A percentile compares a stretch with the other conserved stretches of the same genome.
Conservation (phyloP, 2,113 vertebrate genomes). For the Meleagris gallopavo region DNA sequence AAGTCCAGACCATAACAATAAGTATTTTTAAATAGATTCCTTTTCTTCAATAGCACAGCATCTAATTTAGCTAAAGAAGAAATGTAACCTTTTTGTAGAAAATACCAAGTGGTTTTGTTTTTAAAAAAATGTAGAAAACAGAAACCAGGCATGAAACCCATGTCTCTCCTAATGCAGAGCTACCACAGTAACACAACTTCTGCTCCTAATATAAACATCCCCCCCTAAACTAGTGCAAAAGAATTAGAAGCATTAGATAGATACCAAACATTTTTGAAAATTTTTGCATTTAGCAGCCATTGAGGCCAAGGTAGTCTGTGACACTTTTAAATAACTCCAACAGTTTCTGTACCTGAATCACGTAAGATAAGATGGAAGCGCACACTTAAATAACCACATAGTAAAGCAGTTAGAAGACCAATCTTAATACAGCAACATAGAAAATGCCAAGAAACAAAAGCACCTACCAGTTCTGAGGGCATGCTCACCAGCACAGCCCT, state of each 20-base stretch:
- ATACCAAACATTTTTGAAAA: background rate
- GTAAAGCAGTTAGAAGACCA: background rate
- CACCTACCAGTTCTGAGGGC: background rate
- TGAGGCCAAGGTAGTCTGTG: background rate
- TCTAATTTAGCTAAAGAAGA: background rate
- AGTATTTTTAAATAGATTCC: background rate
- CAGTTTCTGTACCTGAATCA: background rate
- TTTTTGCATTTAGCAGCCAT: background rate
- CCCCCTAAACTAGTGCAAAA: background rate
- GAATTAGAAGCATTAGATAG: background rate
- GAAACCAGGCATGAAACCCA: background rate
- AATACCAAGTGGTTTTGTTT: background rate
- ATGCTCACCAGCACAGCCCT: rapidly evolving
- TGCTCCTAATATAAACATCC: background rate
- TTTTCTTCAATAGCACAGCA: background rate
- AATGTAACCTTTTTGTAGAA: background rate
- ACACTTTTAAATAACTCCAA: background rate
- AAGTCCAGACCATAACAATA: background rate
- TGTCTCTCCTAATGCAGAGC: background rate
- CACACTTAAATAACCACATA: rapidly evolving
- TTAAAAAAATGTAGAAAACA: background rate
- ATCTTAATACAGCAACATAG: rapidly evolving
- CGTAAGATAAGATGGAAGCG: background rate
- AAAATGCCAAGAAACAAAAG: background rate
- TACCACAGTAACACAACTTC: background rate